Conservation (phyloP, 2,797 vertebrate genomes). For the Babyrousa celebensis region DNA sequence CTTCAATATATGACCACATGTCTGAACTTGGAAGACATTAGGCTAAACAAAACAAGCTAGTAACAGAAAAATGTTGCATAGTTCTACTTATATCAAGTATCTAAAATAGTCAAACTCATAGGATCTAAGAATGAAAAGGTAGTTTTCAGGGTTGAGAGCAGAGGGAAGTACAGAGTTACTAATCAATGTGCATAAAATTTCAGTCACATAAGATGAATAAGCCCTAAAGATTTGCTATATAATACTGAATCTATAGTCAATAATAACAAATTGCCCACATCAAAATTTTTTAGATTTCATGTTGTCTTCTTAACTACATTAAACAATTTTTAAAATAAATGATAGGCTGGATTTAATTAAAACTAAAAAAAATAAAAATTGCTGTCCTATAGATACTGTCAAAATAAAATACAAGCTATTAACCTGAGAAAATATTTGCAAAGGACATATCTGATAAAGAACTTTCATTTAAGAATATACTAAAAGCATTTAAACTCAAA, state of each 20-base stretch:
- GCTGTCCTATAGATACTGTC: neutral
- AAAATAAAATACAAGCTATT: neutral
- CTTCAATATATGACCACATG: neutral
- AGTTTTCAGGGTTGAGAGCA: neutral
- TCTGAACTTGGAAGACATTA: neutral
- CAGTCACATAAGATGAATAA: neutral
- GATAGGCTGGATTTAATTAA: neutral
- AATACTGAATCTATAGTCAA: neutral
- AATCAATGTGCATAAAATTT: neutral
- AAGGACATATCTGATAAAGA: neutral
- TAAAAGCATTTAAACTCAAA: neutral
- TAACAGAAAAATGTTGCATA: neutral
- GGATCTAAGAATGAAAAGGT: neutral
- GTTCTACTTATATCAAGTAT: neutral
- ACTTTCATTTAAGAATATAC: neutral
- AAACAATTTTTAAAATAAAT: neutral
- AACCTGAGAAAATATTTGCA: neutral
- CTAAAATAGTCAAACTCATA: neutral
- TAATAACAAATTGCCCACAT: neutral
- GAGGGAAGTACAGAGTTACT: neutral
- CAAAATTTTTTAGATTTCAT: neutral
- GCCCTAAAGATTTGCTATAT: neutral
- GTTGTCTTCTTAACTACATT: neutral
- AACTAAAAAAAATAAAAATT: neutral
- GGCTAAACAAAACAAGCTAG: neutral